Conservation (phyloP, 2,888 invertebrate species). For the Agonopterix alstromeriana region DNA sequence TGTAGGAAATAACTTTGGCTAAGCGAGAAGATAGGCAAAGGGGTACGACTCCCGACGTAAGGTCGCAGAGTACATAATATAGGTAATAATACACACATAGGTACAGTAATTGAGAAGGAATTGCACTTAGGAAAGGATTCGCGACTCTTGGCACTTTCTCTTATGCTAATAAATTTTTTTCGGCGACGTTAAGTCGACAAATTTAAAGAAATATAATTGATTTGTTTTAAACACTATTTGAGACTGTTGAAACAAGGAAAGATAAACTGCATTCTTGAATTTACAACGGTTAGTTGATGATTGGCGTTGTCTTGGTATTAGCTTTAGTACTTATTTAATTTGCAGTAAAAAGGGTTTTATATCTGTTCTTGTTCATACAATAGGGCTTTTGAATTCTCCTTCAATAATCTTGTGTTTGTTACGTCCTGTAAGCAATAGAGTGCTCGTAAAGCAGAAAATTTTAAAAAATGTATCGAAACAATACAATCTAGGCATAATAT, state of each 20-base stretch:
- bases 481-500: background rate
- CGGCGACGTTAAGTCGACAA: no score
- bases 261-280: no score
- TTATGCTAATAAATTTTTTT: conserved; percentile 47
- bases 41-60: conserved; percentile 2
- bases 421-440: no score
- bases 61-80: conserved; percentile 6
- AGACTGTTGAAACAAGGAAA: no score
- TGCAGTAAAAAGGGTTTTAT: no score
- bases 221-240: background rate
- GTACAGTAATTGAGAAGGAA: conserved; percentile 59
- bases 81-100: conserved; percentile 9
- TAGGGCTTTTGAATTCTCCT: no score
- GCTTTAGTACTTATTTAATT: no score
- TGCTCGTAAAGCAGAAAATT: no score
- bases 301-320: background rate
- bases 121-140: conserved; percentile 63
- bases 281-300: no score
- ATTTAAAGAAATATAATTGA: conserved; percentile 10
- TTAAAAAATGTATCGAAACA: background rate
- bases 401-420: no score
- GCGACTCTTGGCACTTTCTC: conserved; percentile 70
- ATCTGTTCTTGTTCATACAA: no score
- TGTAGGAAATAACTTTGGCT: conserved; percentile 28
- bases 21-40: conserved; percentile 27